Evolutionary conservation across 2,797 vertebrate genomes (phyloP), one percentile per base, ranked within the genome.

Genomic region (Cryptoprocta ferox): DNA sequence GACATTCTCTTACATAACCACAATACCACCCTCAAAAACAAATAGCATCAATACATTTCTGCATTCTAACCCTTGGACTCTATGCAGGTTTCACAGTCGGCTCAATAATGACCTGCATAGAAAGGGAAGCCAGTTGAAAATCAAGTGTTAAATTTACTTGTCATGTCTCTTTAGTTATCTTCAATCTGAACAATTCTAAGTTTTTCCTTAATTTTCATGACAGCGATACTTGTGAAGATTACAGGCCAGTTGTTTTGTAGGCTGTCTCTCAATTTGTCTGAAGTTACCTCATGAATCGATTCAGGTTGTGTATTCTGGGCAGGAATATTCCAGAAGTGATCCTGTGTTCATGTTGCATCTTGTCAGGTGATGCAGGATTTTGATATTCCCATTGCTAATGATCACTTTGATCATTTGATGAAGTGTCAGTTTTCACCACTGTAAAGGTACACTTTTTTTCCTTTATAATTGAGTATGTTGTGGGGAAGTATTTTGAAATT

Each of bases 381-480:
- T 21, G 9, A 0, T 94, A 56, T 95, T 97, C 19, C 21, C 11
- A 5, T 80, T 93, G 42, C 50, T 65, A 65, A 61, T 85, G 65
- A 73, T 87, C 13, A 81, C 42, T 70, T 85, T 71, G 82, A 53
- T 95, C 61, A 45, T 65, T 86, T 95, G 80, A 81, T 84, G 71
- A 83, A 87, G 82, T 88, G 37, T 95, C 83, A 71, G 71, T n/a
- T 87, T 85, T 91, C 42, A 91, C 35, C 73, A 65, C 56, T 37
- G 14, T 78, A 91, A 91, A 94, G 42, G 89, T 91, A 93, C 6
- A 87, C 42, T 59, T 95, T 70, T 92, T 92, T 93, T 83, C 79
- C 80, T 86, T 96, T 94, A 45, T 97, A 95, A 83, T 89, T 78
- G 87, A 96, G 42, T 81, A 42, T 86, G n/a, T 91, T 91, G 45